Evolutionary conservation across 2,797 vertebrate species (phyloP).

Genomic region (Hapalemur alaotrensis): DNA sequence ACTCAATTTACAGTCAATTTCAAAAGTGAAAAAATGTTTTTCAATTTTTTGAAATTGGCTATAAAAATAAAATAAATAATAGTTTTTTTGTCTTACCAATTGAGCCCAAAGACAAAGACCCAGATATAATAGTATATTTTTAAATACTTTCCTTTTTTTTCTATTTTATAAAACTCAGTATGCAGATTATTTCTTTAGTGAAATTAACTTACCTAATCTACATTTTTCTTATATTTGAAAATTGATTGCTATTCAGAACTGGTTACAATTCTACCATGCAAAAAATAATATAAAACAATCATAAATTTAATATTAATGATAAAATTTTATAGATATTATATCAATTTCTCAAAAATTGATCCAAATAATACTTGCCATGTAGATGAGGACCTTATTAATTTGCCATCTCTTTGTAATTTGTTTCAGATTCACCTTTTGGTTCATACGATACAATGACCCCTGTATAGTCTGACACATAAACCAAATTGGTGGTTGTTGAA

Average conservation of each 20-base stretch:
- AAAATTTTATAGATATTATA: neutral
- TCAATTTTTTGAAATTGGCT: neutral
- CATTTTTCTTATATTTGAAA: neutral
- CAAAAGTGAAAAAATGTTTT: constrained; percentile 9
- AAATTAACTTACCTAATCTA: neutral
- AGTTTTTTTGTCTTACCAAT: neutral
- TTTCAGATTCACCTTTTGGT: neutral
- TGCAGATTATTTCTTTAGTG: neutral
- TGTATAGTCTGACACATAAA: neutral
- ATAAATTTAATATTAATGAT: neutral
- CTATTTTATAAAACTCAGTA: neutral
- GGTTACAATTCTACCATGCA: neutral
- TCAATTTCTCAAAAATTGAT: neutral
- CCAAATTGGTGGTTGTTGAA: neutral
- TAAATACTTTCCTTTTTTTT: neutral
- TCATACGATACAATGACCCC: neutral
- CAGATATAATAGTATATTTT: neutral
- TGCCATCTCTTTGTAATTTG: neutral
- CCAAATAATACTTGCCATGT: neutral
- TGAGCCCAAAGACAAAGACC: neutral
- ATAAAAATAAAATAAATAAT: neutral
- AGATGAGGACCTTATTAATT: neutral
- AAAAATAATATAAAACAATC: neutral
- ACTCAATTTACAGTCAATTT: constrained; percentile 21
- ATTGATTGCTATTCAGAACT: neutral